Base-by-base conservation (phyloP, 2,113 vertebrate species). In the Leucopsar rothschildi region DNA sequence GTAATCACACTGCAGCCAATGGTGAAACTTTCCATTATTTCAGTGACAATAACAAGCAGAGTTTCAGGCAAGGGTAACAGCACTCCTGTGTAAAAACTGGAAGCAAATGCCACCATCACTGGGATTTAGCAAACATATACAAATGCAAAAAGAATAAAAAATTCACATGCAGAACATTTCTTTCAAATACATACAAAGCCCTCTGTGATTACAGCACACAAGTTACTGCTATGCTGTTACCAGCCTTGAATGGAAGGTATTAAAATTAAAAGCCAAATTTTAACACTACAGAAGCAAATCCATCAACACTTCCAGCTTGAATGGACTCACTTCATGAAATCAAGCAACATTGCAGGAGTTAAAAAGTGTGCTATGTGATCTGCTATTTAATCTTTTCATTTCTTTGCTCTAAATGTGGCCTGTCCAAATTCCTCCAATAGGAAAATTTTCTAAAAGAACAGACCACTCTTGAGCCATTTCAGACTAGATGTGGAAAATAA, bases 211-310 rank as follows among this genome's bases (percentile, higher is more conserved):
- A 82, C 21, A 70, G 70, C 50, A 78, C 42, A 72, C 57, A 69
- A 87, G 77, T 52, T 39, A 78, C 56, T 71, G 72, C 39, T 90
- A 12, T 49, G 57, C 52, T 79, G 37, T 45, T 76, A 60, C 52
- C 42, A 76, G 18, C 18, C 18, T 55, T 89, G 61, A 55, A 68
- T 76, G 59, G 63, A 85, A 91, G 12, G 44, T 80, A 79, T 66
- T 85, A 76, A 82, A 91, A 91, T 83, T 42, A 84, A 61, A 93
- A 92, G 75, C 73, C 55, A 72, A 82, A 81, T 88, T 82, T 94
- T 92, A 93, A 91, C 52, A 79, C 27, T 70, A 40, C n/a, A 90
- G 86, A 95, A 90, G 68, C 49, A 94, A 94, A 92, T 94, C 83
- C 75, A 63, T 88, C 83, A 94, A 68, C 61, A 52, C n/a, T 78